Conservation (phyloP, 2,888 invertebrate genomes). For the Heliconius hortense region DNA sequence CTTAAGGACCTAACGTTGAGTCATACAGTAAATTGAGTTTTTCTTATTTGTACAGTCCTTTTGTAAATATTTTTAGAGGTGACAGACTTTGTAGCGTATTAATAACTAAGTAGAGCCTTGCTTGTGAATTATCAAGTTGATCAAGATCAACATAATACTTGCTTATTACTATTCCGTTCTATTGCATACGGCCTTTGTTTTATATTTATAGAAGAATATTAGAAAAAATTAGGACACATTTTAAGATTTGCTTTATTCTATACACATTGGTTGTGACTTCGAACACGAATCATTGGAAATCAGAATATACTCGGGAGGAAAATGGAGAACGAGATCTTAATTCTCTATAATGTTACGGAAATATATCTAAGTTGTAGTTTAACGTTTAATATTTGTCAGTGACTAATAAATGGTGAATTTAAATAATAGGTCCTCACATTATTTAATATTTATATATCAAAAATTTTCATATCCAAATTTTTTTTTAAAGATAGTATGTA, state of each 20-base stretch:
- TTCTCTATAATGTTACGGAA: not conserved
- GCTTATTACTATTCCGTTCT: not conserved
- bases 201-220: no score
- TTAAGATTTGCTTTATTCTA: no score
- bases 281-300: no score
- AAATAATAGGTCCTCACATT: not conserved
- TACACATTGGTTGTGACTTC: no score
- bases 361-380: not conserved
- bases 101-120: not conserved
- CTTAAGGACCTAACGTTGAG: slow-evolving; percentile 52
- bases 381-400: not conserved
- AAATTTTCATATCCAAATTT: not conserved
- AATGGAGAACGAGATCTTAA: not conserved
- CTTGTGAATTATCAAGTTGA: not conserved
- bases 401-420: not conserved
- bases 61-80: slow-evolving; percentile 25
- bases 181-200: not conserved
- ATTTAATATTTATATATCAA: not conserved
- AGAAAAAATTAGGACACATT: not conserved
- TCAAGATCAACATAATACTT: not conserved
- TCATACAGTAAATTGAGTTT: slow-evolving; percentile 54
- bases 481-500: not conserved
- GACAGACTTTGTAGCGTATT: not conserved
- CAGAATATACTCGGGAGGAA: not conserved
- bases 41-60: slow-evolving; percentile 13